A percentile compares a stretch with the other conserved stretches of the same genome.
phyloP scores from a whole-genome alignment of 2,888 invertebrate species.

The Achlya flavicornis region DNA sequence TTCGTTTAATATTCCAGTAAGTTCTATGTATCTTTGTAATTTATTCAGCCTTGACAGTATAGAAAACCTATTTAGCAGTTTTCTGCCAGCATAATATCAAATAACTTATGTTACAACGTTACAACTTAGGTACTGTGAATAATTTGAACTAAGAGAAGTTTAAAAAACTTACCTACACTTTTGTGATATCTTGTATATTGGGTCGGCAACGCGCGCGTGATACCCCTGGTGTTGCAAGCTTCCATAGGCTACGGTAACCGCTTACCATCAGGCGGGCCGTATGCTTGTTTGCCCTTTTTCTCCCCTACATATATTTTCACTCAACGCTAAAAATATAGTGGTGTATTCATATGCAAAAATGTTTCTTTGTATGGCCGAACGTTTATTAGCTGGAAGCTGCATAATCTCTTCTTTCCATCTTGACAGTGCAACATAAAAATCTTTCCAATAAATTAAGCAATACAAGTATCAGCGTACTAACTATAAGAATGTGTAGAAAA shows the following conservation, averaged over 20 bases:
- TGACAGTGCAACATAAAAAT: background rate
- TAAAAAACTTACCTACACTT: background rate
- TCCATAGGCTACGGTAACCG: no score
- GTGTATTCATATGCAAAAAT: slow-evolving; percentile 8
- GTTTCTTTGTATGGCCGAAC: slow-evolving; percentile 14
- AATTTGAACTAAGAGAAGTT: background rate
- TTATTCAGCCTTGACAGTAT: no score
- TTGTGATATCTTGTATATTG: no score
- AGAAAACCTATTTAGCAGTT: no score
- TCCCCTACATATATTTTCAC: background rate
- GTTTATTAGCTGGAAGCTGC: background rate
- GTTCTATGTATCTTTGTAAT: no score
- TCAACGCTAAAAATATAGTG: background rate
- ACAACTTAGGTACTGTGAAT: no score
- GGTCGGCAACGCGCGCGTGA: no score
- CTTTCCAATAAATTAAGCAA: background rate
- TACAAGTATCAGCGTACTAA: background rate
- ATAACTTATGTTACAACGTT: background rate
- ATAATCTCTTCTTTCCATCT: background rate
- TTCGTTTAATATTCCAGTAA: no score
- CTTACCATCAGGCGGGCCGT: no score
- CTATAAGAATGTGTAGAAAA: background rate
- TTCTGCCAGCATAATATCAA: background rate
- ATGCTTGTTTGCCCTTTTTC: no score
- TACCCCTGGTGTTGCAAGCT: no score